Conservation (phyloP, 2,797 vertebrate species). For the Sciaenops ocellatus region DNA sequence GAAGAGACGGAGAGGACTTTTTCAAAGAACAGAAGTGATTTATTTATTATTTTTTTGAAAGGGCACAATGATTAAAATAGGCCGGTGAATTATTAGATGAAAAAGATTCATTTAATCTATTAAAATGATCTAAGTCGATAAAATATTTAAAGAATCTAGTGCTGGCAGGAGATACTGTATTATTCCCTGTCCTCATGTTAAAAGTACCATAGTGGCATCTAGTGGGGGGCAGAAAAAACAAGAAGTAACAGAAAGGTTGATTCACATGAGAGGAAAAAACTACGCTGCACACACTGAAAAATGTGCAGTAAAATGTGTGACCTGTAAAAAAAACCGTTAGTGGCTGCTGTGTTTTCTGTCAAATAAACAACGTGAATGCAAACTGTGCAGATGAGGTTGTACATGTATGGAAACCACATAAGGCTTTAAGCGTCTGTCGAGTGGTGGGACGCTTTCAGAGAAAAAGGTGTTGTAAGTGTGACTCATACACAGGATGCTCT, state of each 20-base stretch:
- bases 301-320: not conserved
- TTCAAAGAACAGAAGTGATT: conserved; percentile 25
- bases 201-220: conserved; percentile 71
- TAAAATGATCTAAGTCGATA: conserved; percentile 16
- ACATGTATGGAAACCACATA: conserved; percentile 39
- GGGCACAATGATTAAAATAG: conserved; percentile 46
- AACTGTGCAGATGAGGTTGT: not conserved
- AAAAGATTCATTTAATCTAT: conserved; percentile 38
- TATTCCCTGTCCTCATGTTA: not conserved
- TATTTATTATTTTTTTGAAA: conserved; percentile 8
- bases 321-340: not conserved
- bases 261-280: not conserved
- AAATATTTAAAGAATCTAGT: conserved; percentile 14
- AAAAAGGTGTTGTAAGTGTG: conserved; percentile 17
- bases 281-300: not conserved
- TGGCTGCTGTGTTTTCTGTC: not conserved
- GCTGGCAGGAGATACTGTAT: not conserved
- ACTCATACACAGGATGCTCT: conserved; percentile 56
- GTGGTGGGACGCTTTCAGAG: not conserved
- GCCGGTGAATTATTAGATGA: conserved; percentile 24
- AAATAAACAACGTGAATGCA: not conserved
- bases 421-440: too few species aligned
- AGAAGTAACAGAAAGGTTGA: not conserved
- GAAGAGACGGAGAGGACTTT: conserved; percentile 50
- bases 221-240: conserved; percentile 55